Conservation (phyloP, 2,888 invertebrate genomes). For the Hirtodrosophila cameraria region DNA sequence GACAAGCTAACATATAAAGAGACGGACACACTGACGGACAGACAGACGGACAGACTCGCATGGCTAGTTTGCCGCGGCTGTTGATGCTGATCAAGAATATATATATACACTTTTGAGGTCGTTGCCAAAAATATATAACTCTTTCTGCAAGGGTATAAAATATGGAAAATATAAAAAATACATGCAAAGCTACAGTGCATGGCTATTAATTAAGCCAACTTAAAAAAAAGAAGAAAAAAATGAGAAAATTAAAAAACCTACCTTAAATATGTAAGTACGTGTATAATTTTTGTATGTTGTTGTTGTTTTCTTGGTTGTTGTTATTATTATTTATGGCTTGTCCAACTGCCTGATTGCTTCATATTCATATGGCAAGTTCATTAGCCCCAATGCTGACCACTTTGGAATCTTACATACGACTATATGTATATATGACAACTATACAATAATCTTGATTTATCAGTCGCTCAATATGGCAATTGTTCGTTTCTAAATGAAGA, state of each 20-base stretch:
- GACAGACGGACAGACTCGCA: too few relatives aligned
- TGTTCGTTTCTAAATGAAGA: slow-evolving; percentile 51
- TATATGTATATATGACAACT: slow-evolving; percentile 2
- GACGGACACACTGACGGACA: too few relatives aligned
- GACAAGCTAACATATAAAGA: too few relatives aligned
- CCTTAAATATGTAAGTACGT: slow-evolving; percentile 39
- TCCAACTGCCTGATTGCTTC: slow-evolving; percentile 37
- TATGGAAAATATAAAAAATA: slow-evolving; percentile 4
- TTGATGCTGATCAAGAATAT: too few relatives aligned
- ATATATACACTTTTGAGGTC: too few relatives aligned
- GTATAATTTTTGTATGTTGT: slow-evolving; percentile 27
- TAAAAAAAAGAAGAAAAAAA: too few relatives aligned
- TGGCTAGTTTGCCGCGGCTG: too few relatives aligned
- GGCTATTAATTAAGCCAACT: slow-evolving; percentile 52
- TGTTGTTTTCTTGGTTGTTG: slow-evolving; percentile 7
- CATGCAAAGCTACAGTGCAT: slow-evolving; percentile 34
- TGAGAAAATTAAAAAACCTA: slow-evolving; percentile 41
- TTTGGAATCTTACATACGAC: slow-evolving; percentile 2
- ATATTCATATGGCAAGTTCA: slow-evolving; percentile 55
- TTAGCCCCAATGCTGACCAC: slow-evolving; percentile 49
- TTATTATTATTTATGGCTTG: slow-evolving; percentile 28
- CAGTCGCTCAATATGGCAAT: slow-evolving; percentile 45
- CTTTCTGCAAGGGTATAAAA: too few relatives aligned
- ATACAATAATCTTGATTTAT: slow-evolving; percentile 44
- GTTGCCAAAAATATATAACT: too few relatives aligned